Evolutionary conservation across 2,888 invertebrate species (phyloP).

Genomic region (Erebia ligea): DNA sequence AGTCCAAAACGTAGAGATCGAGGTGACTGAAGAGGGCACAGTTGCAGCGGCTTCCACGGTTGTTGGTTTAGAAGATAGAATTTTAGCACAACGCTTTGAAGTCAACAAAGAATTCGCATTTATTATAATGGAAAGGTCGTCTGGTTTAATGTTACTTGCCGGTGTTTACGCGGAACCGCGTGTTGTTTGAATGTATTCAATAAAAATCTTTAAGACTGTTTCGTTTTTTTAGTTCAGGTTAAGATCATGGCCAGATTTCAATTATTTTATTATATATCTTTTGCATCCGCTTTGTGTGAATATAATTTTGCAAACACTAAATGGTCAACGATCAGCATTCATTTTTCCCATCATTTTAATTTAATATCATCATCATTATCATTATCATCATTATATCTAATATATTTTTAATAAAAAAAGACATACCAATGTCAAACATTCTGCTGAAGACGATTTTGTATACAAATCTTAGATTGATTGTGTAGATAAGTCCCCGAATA

Average conservation of each 20-base stretch:
- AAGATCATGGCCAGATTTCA: slow-evolving; percentile 1
- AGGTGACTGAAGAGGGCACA: slow-evolving; percentile 89
- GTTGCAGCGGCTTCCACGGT: slow-evolving; percentile 86
- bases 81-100: slow-evolving; percentile 80
- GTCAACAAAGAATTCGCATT: slow-evolving; percentile 87
- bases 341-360: neutral
- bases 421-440: neutral
- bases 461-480: slow-evolving; percentile 1
- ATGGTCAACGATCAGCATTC: slow-evolving; percentile 4
- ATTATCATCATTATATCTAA: neutral
- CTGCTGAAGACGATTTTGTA: neutral
- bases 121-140: slow-evolving; percentile 84
- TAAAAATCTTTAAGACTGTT: slow-evolving; percentile 32
- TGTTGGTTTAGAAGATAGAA: slow-evolving; percentile 71
- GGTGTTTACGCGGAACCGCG: slow-evolving; percentile 78
- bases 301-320: neutral
- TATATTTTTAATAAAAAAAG: too few relatives aligned
- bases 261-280: neutral
- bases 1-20: slow-evolving; percentile 87
- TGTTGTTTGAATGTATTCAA: slow-evolving; percentile 46
- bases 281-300: neutral
- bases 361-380: too few relatives aligned
- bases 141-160: slow-evolving; percentile 84
- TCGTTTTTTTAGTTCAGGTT: slow-evolving; percentile 28
- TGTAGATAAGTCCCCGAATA: neutral